These are phyloP conservation scores for Pseudomyrmex flavicornis DNA, from an alignment of 1,140 invertebrate genomes.

Conservation along the genomic window DNA sequence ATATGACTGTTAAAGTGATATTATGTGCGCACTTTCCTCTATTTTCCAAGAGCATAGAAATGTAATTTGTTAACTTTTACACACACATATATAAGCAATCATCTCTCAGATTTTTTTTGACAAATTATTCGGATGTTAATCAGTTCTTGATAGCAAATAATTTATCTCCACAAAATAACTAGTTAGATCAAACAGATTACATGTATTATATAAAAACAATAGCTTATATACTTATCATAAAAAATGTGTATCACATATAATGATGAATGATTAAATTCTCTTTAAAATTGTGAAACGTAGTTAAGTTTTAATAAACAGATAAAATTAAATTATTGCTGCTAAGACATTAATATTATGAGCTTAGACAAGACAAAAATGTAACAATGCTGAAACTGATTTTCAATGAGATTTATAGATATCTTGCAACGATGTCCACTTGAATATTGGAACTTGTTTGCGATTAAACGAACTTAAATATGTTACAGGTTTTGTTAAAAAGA, in stretches of 20 bases:
- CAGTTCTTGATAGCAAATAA: slow-evolving; percentile 71
- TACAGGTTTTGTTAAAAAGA: slow-evolving; percentile 73
- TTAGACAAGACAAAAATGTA: slow-evolving; percentile 50
- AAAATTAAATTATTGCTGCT: slow-evolving; percentile 65
- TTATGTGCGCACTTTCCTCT: slow-evolving; percentile 54
- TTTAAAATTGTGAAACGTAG: background rate
- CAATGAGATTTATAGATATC: slow-evolving; percentile 64
- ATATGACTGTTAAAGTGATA: slow-evolving; percentile 55
- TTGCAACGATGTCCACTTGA: slow-evolving; percentile 55
- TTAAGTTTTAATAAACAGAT: slow-evolving; percentile 34
- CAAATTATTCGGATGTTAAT: slow-evolving; percentile 23
- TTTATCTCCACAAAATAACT: slow-evolving; percentile 72
- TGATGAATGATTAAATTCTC: slow-evolving; percentile 29
- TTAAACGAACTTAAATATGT: slow-evolving; percentile 72
- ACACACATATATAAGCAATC: slow-evolving; percentile 38
- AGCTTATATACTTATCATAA: slow-evolving; percentile 35
- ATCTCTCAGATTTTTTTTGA: slow-evolving; percentile 36
- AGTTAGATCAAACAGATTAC: slow-evolving; percentile 68
- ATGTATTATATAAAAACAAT: slow-evolving; percentile 60
- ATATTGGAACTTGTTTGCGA: slow-evolving; percentile 64
- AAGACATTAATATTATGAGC: slow-evolving; percentile 56
- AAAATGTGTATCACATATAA: slow-evolving; percentile 46
- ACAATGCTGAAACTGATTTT: slow-evolving; percentile 67
- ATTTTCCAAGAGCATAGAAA: slow-evolving; percentile 49
- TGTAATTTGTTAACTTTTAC: slow-evolving; percentile 53